Conservation (phyloP, 1,140 invertebrate genomes). For the Platorchestia sp. region DNA sequence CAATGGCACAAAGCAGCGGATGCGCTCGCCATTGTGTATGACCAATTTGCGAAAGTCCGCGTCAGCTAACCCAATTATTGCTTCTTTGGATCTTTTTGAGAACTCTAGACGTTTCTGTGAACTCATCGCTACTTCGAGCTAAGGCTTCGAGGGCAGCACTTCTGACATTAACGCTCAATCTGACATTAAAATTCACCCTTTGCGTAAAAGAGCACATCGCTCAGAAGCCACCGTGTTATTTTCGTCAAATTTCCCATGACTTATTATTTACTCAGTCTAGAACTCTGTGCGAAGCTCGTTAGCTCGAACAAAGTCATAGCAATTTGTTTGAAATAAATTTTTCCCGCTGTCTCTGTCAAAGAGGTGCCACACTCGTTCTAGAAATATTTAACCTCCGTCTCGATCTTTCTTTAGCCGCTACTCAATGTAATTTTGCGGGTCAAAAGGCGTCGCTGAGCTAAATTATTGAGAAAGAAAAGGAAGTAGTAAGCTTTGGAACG, state of each 20-base stretch:
- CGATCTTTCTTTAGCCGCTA: not conserved
- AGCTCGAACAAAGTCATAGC: not conserved
- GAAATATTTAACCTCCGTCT: not conserved
- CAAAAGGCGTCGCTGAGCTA: not conserved
- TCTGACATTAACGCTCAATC: not conserved
- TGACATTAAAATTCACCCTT: not conserved
- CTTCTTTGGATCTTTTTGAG: not conserved
- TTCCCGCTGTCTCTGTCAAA: not conserved
- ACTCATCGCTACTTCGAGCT: not conserved
- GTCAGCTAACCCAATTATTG: not conserved
- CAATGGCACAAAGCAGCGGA: constrained; percentile 41
- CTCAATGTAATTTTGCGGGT: not conserved
- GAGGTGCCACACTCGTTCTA: not conserved
- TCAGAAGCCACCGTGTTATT: not conserved
- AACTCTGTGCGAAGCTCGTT: not conserved
- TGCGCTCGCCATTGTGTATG: constrained; percentile 1
- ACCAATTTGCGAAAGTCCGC: constrained; percentile 28
- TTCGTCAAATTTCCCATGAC: not conserved
- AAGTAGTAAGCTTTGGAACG: not conserved
- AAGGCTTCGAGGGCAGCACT: not conserved
- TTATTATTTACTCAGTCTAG: not conserved
- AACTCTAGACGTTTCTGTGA: not conserved
- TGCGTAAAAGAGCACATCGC: not conserved
- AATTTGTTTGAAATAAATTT: not conserved
- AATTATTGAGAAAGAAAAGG: not conserved